Evolutionary conservation across 53 echinoderm and acorn worm genomes (phyloP), one percentile per base, ranked within the genome.

Genomic region (Arbacia lixula): DNA sequence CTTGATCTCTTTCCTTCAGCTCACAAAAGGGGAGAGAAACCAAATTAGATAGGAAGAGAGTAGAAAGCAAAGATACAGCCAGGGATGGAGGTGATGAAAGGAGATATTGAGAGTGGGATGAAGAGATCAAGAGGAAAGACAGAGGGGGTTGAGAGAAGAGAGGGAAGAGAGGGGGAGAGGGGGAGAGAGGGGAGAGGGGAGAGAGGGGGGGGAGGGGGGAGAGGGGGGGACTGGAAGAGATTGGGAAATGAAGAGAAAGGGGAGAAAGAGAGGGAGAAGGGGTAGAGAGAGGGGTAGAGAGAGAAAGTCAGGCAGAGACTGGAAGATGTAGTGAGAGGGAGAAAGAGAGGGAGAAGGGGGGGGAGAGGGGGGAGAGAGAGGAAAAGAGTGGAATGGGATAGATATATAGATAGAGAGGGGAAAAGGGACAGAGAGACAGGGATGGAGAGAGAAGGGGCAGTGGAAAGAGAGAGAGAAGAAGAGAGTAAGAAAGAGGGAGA

Each of bases 11-110:
- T 34, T 11, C 12, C 16, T 12, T 9, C 46, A 12, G 12, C 6
- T 46, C 46, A 46, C 46, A 12, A 12, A 9, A 51, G n/a, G 51
- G 8, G 54, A n/a, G 71, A 39, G 27, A 5, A 38, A 38, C n/a
- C n/a, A 40, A 36, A 40, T 71, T 27, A 71, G 51, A 71, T 36
- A 38, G n/a, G 1, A n/a, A 68, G 42, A 71, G 38, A 40, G 71
- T 21, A 40, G 11, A 27, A 51, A n/a, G n/a, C 14, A 3, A n/a
- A 51, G 3, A 51, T 51, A 51, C n/a, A n/a, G 50, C 12, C 12
- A 49, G 17, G 50, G 1, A 12, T 2, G 17, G 17, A 17, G 1
- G 12, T 2, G 17, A 12, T 17, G 12, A 14, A 17, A 49, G n/a
- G 51, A 51, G 19, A 71, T 37, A 40, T 4, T 71, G 39, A 39